Evolutionary conservation across 2,888 invertebrate species (phyloP), one percentile per base, ranked within the genome.

Genomic region (Tachina fera): DNA sequence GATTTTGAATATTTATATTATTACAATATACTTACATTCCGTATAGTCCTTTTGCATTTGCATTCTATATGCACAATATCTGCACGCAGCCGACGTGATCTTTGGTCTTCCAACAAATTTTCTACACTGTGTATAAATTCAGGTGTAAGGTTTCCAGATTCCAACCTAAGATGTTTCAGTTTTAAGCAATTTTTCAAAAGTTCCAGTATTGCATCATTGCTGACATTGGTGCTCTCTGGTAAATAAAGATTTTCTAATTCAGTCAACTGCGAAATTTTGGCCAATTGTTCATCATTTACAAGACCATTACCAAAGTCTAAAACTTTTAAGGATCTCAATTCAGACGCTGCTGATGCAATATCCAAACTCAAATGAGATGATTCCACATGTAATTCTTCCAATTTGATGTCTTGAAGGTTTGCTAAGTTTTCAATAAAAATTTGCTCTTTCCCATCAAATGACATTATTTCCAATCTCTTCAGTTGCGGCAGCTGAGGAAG

Each of bases 401-500:
- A 53, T 19, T 68, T 51, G 39, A 72, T 14, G 5, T 11, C 49
- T 10, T 77, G 60, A 72, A 61, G 41, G 16, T 60, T 49, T 9
- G 51, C 60, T 49, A 83, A 65, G 2, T 22, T 14, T 1, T 39
- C 6, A 1, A 39, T 61, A 19, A 74, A 74, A 5, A 49, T 61
- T 19, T 49, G 16, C 8, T 3, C 10, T 31, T 47, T 16, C 6
- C 3, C 10, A 51, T 47, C 22, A 45, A n/a, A 43, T 11, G n/a
- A 11, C 2, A 13, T 51, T 45, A 83, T 41, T 60, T 43, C 14
- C 3, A 83, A 49, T 19, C 41, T 47, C 22, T 65, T 77, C 1
- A 83, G 49, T 60, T 78, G 78, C 13, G 77, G 83, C 68, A 83
- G 41, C 10, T 45, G 8, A 0, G 74, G 47, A 53, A 83, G 1